Evolutionary conservation across 2,888 invertebrate species (phyloP), one percentile per base, ranked within the genome.

Genomic region (Phortica magna): DNA sequence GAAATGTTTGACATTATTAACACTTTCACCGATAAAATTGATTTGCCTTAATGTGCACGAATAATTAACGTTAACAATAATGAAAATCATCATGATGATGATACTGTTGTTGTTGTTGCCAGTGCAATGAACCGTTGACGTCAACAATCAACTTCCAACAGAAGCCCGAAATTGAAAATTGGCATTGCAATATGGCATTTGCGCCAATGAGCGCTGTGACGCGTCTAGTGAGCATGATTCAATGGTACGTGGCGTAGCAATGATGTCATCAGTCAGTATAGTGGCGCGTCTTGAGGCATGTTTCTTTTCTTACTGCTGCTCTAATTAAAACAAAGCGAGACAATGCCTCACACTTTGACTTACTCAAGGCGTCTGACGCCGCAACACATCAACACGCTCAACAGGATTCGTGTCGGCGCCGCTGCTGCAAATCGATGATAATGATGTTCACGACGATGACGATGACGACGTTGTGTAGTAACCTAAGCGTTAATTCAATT

Each of bases 401-500:
- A 48, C 48, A 48, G 48, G 10, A 48, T 48, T 48, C 48, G 48
- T 14, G 10, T 12, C 48, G 48, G 7, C 48, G 7, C 3, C 9
- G 61, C 19, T 17, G 61, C 19, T 4, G 31, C 5, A 31, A 61
- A 61, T 61, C 22, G 22, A 19, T 61, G 61, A 4, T 61, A 19
- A 61, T 59, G 59, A 4, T n/a, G 59, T 7, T 61, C 22, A 61
- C 10, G 48, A 3, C 6, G 48, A 48, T 12, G 48, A 48, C 7
- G 48, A 17, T 22, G 22, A 22, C 19, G 61, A 61, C 61, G 61
- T 12, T 19, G 19, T 17, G 17, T 2, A 61, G 17, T 22, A 61
- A 61, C 19, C 61, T 22, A 19, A 61, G 61, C 12, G 61, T 61
- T 61, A 89, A 88, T 83, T 88, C 87, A 84, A 88, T 88, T 88